phyloP scores from a whole-genome alignment of 2,888 invertebrate species.

The Mimumesa dahlbomi region DNA sequence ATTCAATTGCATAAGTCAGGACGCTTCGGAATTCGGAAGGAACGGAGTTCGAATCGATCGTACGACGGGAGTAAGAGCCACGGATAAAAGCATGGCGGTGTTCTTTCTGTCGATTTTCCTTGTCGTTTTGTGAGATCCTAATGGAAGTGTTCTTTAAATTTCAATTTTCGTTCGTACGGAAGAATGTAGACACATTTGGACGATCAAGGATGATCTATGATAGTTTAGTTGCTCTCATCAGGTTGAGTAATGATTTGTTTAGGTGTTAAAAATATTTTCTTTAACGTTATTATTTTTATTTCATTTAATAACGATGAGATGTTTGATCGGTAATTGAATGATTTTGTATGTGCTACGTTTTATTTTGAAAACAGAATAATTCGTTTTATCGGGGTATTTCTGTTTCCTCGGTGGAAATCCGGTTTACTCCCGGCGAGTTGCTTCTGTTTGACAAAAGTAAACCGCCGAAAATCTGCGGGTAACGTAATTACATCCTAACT shows the following conservation, averaged over 20 bases:
- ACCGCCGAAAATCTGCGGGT: background rate
- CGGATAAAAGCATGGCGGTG: background rate
- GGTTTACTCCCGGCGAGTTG: too few relatives aligned
- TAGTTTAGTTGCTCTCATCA: too few relatives aligned
- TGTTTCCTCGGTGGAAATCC: background rate
- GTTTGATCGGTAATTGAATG: too few relatives aligned
- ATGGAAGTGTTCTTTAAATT: background rate
- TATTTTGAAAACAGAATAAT: background rate
- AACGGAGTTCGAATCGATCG: constrained; percentile 4
- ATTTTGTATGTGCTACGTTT: too few relatives aligned
- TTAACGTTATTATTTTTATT: too few relatives aligned
- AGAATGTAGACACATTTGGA: too few relatives aligned
- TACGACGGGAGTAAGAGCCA: background rate
- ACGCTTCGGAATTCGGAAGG: constrained; percentile 2
- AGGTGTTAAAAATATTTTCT: too few relatives aligned
- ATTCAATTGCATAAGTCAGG: constrained; percentile 17
- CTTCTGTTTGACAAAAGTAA: background rate
- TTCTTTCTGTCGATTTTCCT: background rate
- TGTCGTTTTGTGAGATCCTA: background rate
- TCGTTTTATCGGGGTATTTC: background rate
- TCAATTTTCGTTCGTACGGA: too few relatives aligned
- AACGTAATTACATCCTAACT: background rate
- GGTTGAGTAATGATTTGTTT: too few relatives aligned
- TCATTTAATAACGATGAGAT: too few relatives aligned
- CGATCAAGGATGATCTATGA: too few relatives aligned